Conservation (phyloP, 2,113 vertebrate genomes). For the Reinhardtius hippoglossoides region DNA sequence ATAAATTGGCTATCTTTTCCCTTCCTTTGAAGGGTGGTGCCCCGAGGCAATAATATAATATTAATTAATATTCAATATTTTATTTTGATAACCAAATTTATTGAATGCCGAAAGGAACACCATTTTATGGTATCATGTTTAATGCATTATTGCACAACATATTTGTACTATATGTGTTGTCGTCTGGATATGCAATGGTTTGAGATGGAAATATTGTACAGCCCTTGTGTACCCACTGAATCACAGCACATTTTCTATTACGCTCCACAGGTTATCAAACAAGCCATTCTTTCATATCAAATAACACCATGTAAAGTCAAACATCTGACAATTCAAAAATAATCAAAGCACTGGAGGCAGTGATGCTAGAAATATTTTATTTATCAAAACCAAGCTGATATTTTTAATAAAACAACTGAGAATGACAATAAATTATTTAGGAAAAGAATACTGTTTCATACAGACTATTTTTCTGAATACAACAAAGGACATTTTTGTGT, state of each 20-base stretch:
- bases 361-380: conserved; percentile 73
- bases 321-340: conserved; percentile 11
- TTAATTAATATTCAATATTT: too few species aligned
- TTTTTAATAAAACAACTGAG: conserved; percentile 67
- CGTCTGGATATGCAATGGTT: not conserved
- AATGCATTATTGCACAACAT: too few species aligned
- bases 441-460: conserved; percentile 62
- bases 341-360: conserved; percentile 28
- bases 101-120: too few species aligned
- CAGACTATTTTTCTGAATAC: conserved; percentile 50
- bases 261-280: conserved; percentile 25
- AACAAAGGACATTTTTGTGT: conserved; percentile 40
- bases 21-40: too few species aligned
- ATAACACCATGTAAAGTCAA: conserved; percentile 1
- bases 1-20: too few species aligned
- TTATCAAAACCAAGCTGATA: conserved; percentile 70
- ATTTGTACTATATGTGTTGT: too few species aligned
- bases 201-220: not conserved
- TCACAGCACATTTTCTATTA: not conserved
- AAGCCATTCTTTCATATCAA: conserved; percentile 1
- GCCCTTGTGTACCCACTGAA: not conserved
- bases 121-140: too few species aligned
- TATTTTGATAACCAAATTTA: too few species aligned
- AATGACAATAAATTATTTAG: conserved; percentile 75
- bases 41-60: too few species aligned